phyloP scores from a whole-genome alignment of 1,140 invertebrate genomes.

The Hetaerina americana region DNA sequence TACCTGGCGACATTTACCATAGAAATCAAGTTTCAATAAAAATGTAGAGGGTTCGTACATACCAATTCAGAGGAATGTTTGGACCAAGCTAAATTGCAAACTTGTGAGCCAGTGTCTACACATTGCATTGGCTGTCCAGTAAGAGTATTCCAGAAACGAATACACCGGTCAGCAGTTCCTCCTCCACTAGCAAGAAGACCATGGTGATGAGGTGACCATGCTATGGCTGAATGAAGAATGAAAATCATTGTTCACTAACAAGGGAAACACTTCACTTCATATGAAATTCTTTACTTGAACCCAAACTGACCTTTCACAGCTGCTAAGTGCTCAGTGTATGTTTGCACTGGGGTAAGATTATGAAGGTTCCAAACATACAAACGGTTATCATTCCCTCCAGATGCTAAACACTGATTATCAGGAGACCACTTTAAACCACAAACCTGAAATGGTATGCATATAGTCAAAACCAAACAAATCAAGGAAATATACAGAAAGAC shows the following conservation, averaged over 20 bases:
- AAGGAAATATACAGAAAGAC: too few species aligned
- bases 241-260: too few species aligned
- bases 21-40: neutral
- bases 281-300: too few species aligned
- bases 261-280: too few species aligned
- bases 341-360: constrained; percentile 78
- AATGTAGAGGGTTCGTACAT: constrained; percentile 17
- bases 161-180: constrained; percentile 95
- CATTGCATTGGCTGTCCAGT: constrained; percentile 99
- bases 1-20: too few species aligned
- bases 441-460: constrained; percentile 35
- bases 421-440: constrained; percentile 99
- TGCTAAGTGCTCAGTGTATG: constrained; percentile 93
- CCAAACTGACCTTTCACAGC: constrained; percentile 67
- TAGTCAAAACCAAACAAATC: too few species aligned
- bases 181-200: constrained; percentile 94
- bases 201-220: constrained; percentile 99
- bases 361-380: constrained; percentile 96
- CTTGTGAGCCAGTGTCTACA: constrained; percentile 96
- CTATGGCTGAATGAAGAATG: constrained; percentile 56
- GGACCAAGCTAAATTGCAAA: constrained; percentile 99
- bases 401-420: constrained; percentile 94
- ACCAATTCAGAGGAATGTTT: constrained; percentile 97
- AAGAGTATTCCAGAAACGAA: constrained; percentile 98
- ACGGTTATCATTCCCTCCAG: constrained; percentile 98